Percentiles rank a stretch among this genome's conserved stretches.
Conservation (phyloP, 2,888 invertebrate genomes). For the Nezara viridula region DNA sequence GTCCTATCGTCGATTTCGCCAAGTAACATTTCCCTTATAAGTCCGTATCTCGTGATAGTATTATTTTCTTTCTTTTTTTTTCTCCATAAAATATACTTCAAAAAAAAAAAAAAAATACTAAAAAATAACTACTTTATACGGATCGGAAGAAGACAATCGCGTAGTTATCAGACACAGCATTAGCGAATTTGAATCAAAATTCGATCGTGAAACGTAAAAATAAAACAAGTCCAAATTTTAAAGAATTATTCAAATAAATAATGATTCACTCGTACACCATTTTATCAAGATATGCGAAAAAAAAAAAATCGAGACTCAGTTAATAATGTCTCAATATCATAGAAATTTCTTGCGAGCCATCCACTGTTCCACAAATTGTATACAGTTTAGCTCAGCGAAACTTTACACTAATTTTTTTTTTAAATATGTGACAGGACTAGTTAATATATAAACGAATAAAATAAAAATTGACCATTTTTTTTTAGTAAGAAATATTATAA, state of each 20-base stretch:
- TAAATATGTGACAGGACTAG: neutral
- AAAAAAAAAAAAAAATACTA: no score
- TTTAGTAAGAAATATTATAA: no score
- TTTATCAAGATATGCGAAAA: neutral
- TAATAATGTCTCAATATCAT: neutral
- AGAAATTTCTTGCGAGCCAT: neutral
- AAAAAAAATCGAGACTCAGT: neutral
- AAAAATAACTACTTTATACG: neutral
- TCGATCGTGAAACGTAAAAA: neutral
- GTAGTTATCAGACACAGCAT: neutral
- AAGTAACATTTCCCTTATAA: neutral
- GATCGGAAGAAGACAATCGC: neutral
- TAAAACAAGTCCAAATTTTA: neutral
- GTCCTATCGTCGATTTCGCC: neutral
- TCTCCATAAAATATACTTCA: no score
- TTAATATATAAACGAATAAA: neutral
- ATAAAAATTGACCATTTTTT: no score
- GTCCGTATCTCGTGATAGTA: neutral
- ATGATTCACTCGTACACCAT: neutral
- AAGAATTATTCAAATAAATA: neutral
- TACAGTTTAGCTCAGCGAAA: neutral
- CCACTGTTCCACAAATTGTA: neutral
- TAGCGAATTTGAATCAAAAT: neutral
- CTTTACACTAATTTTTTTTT: neutral
- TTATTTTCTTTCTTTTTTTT: neutral